phyloP scores from a whole-genome alignment of 2,113 vertebrate species.

The Girardinichthys multiradiatus region DNA sequence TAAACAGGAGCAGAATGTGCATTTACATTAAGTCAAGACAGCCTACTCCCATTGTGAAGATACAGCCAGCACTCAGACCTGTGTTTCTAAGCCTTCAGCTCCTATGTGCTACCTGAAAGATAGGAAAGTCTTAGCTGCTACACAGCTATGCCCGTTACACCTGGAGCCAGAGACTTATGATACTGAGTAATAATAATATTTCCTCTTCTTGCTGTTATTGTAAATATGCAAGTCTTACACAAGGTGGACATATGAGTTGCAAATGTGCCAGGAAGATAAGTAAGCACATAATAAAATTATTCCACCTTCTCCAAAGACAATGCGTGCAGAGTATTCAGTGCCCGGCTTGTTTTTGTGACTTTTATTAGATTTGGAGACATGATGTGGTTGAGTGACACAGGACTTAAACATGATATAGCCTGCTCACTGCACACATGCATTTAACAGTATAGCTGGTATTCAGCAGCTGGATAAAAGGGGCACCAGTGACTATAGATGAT shows the following conservation, averaged over 20 bases:
- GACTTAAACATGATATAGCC: background rate
- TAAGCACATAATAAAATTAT: background rate
- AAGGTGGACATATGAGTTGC: background rate
- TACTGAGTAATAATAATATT: background rate
- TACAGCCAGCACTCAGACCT: no score
- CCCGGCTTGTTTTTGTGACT: background rate
- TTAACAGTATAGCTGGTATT: background rate
- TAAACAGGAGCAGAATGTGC: background rate
- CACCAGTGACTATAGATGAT: background rate
- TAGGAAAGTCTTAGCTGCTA: background rate
- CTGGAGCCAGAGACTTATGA: background rate
- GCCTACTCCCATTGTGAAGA: constrained; percentile 1
- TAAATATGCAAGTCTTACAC: background rate
- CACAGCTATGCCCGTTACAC: background rate
- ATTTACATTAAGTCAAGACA: constrained; percentile 2
- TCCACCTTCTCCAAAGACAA: background rate
- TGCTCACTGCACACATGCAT: background rate
- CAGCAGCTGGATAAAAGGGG: background rate
- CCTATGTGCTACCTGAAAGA: background rate
- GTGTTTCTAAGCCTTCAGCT: background rate
- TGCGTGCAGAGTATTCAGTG: background rate
- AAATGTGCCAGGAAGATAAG: background rate
- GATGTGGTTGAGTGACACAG: background rate
- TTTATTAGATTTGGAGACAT: background rate
- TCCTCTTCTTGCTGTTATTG: background rate